A percentile compares a stretch with the other conserved stretches of the same genome.
phyloP scores from a whole-genome alignment of 2,113 vertebrate species.

The Pristiophorus japonicus region DNA sequence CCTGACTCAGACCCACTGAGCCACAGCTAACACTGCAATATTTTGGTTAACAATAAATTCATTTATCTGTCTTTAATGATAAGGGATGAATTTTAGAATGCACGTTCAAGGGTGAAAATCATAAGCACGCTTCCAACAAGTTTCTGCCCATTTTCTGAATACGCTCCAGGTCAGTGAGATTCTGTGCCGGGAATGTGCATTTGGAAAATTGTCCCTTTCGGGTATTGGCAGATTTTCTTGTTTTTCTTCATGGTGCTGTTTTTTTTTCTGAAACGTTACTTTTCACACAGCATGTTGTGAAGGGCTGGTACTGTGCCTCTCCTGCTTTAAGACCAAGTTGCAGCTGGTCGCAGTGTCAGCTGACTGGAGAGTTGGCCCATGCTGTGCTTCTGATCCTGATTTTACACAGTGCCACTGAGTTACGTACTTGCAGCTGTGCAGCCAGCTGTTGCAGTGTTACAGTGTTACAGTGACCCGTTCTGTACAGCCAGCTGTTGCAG shows the following conservation, averaged over 20 bases:
- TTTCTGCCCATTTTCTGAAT: background rate
- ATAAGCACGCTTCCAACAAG: background rate
- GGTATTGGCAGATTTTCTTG: background rate
- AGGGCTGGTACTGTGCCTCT: background rate
- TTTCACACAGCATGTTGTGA: background rate
- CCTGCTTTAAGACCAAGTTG: background rate
- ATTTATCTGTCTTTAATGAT: background rate
- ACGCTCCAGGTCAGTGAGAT: background rate
- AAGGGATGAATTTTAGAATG: background rate
- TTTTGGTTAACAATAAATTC: background rate
- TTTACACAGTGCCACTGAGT: background rate
- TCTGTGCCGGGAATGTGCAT: background rate
- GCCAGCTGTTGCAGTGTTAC: too few relatives aligned
- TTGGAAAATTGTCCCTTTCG: background rate
- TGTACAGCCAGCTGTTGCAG: too few relatives aligned
- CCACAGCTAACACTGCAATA: background rate
- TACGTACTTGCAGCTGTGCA: background rate
- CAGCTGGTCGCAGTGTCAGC: background rate
- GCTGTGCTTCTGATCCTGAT: background rate
- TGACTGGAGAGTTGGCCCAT: background rate
- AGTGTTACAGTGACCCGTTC: too few relatives aligned
- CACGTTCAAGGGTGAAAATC: background rate
- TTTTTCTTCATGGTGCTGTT: background rate
- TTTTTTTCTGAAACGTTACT: conserved; percentile 5
- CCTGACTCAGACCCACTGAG: too few relatives aligned